Evolutionary conservation across 64 coral and sea anemone genomes (phyloP).

Genomic region (Montipora sp.): DNA sequence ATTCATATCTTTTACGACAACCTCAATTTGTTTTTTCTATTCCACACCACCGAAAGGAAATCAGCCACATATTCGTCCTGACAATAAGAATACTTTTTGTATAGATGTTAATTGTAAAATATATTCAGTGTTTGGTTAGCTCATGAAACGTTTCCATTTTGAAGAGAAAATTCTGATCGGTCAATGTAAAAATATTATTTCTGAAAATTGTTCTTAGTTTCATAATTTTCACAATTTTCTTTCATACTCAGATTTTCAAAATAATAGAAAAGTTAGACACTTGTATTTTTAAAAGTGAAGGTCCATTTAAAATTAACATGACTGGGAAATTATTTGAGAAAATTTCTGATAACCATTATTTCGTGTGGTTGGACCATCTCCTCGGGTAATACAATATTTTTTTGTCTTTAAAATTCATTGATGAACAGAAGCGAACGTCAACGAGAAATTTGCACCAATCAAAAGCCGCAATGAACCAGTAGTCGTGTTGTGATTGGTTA

Average conservation of each 20-base stretch:
- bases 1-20: conserved; percentile 65
- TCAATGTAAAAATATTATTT: background rate
- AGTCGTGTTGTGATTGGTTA: conserved; percentile 79
- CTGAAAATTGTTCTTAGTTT: conserved; percentile 9
- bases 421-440: conserved; percentile 87
- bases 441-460: conserved; percentile 76
- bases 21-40: conserved; percentile 70
- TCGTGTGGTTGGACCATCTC: conserved; percentile 49
- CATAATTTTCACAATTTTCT: background rate
- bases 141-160: background rate
- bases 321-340: conserved; percentile 65
- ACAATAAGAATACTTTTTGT: conserved; percentile 54
- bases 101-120: background rate
- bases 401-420: conserved; percentile 85
- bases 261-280: conserved; percentile 1
- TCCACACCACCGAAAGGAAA: conserved; percentile 32
- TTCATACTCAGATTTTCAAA: conserved; percentile 10
- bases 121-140: conserved; percentile 18
- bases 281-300: conserved; percentile 38
- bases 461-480: conserved; percentile 44
- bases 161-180: conserved; percentile 18
- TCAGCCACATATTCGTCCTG: conserved; percentile 4
- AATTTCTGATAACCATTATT: conserved; percentile 69
- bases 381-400: conserved; percentile 66
- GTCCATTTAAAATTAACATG: conserved; percentile 33